Percentiles rank a stretch among this genome's conserved stretches.
phyloP scores from a whole-genome alignment of 1,140 invertebrate genomes.

The Cydia splendana region DNA sequence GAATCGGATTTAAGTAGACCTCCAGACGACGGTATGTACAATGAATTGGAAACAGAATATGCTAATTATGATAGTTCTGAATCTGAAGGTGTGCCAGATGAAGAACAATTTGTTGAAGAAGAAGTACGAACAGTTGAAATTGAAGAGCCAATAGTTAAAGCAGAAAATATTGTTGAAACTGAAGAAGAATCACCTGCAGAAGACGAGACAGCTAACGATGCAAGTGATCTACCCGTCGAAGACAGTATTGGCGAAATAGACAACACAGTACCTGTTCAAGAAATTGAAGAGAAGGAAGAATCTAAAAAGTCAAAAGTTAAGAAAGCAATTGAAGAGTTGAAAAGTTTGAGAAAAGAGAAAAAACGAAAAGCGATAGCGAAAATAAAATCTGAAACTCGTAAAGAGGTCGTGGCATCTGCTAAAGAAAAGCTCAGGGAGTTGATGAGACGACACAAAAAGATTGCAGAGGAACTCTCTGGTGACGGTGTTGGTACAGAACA shows the following conservation, averaged over 20 bases:
- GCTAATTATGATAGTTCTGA: neutral
- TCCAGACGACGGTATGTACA: conserved; percentile 39
- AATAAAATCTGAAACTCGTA: conserved; percentile 72
- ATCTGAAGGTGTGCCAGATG: neutral
- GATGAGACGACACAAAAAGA: conserved; percentile 75
- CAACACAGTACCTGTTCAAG: conserved; percentile 18
- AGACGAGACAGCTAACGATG: conserved; percentile 35
- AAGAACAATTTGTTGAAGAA: conserved; percentile 35
- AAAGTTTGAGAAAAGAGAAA: conserved; percentile 56
- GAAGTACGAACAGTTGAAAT: conserved; percentile 24
- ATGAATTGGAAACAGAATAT: conserved; percentile 34
- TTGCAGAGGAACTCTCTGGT: conserved; percentile 65
- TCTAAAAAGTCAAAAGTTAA: conserved; percentile 47
- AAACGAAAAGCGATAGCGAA: conserved; percentile 70
- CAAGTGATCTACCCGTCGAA: conserved; percentile 33
- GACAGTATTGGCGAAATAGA: conserved; percentile 26
- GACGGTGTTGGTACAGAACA: conserved; percentile 47
- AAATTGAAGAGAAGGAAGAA: conserved; percentile 29
- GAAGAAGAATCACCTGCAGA: conserved; percentile 35
- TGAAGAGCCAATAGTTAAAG: conserved; percentile 29
- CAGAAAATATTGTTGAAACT: conserved; percentile 29
- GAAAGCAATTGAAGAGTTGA: conserved; percentile 60
- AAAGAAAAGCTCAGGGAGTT: conserved; percentile 79
- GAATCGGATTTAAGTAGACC: conserved; percentile 32
- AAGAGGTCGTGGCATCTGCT: conserved; percentile 72